phyloP scores from a whole-genome alignment of 2,113 vertebrate genomes.

The Atherinomorus stipes region DNA sequence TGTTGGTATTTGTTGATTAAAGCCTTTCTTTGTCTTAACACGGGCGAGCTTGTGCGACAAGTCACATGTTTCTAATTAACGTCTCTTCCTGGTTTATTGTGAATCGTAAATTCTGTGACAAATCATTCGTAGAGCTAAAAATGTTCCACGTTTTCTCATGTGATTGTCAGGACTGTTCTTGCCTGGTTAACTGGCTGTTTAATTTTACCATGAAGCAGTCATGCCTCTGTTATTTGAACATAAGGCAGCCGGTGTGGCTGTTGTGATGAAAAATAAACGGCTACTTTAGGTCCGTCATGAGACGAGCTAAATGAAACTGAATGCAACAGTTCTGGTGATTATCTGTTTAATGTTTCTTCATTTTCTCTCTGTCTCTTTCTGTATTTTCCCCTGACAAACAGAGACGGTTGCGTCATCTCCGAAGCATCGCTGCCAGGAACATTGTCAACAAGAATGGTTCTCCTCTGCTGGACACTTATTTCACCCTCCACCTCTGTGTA shows the following conservation, averaged over 20 bases:
- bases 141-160: constrained; percentile 23
- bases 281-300: background rate
- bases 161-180: constrained; percentile 48
- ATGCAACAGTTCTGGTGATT: constrained; percentile 2
- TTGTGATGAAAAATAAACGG: background rate
- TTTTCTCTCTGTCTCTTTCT: constrained; percentile 7
- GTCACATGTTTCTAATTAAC: background rate
- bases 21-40: background rate
- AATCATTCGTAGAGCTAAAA: constrained; percentile 9
- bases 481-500: constrained; percentile 94
- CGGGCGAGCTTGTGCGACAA: background rate
- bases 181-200: constrained; percentile 4
- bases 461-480: constrained; percentile 94
- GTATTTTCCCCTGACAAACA: constrained; percentile 63
- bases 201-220: constrained; percentile 36
- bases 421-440: constrained; percentile 96
- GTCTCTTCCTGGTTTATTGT: background rate
- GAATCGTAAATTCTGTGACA: background rate
- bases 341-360: background rate
- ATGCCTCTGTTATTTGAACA: constrained; percentile 28
- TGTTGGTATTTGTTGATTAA: background rate
- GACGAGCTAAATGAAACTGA: constrained; percentile 6
- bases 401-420: constrained; percentile 95
- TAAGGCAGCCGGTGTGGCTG: background rate
- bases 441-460: constrained; percentile 93